These are phyloP conservation scores for Lasioglossum lativentre DNA, from an alignment of 2,888 invertebrate genomes.

Conservation along the genomic window DNA sequence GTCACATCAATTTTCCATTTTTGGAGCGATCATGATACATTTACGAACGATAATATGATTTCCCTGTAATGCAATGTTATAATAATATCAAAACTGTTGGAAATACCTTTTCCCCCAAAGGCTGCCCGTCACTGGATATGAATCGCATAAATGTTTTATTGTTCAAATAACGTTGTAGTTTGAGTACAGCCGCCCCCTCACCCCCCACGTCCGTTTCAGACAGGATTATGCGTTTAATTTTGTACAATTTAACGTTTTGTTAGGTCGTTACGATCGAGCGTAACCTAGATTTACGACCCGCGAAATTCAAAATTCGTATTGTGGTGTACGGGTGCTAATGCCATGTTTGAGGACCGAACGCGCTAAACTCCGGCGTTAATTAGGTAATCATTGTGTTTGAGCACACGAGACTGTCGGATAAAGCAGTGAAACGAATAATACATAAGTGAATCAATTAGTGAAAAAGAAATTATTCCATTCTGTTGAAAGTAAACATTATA, in stretches of 20 bases:
- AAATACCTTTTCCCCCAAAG: too few species aligned
- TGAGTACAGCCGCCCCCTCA: background rate
- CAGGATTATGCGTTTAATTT: background rate
- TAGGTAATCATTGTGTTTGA: conserved; percentile 39
- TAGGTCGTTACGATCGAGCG: background rate
- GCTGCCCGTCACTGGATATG: too few species aligned
- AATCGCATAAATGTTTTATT: background rate
- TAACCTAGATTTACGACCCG: background rate
- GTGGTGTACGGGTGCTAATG: background rate
- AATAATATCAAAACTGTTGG: too few species aligned
- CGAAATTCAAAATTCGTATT: conserved; percentile 1
- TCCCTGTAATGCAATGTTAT: too few species aligned
- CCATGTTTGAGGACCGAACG: conserved; percentile 27
- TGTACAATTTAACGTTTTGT: background rate
- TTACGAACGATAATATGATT: too few species aligned
- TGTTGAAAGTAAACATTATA: background rate
- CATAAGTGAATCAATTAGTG: background rate
- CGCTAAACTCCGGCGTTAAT: conserved; percentile 37
- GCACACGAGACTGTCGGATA: background rate
- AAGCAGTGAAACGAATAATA: background rate
- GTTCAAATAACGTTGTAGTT: background rate
- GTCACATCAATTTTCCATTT: too few species aligned
- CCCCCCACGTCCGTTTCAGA: background rate
- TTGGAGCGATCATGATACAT: too few species aligned
- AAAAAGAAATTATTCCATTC: background rate